phyloP scores from a whole-genome alignment of 2,797 vertebrate species.

The Micrastur ruficollis region DNA sequence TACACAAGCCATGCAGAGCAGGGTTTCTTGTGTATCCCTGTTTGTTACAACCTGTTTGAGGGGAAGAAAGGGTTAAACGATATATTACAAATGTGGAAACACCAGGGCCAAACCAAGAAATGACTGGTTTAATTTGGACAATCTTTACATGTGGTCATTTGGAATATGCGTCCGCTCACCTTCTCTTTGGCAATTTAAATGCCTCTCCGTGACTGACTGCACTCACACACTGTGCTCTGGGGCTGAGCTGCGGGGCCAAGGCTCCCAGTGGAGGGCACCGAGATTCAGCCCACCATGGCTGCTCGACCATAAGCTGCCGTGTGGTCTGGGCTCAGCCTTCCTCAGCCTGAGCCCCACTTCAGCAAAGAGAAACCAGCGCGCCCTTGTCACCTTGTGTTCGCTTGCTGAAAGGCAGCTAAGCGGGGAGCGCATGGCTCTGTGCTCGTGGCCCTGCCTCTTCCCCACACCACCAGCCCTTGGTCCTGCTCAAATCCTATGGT shows the following conservation, averaged over 20 bases:
- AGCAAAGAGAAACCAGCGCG: background rate
- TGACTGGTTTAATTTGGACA: background rate
- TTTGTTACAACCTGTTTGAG: constrained; percentile 92
- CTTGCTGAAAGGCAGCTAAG: background rate
- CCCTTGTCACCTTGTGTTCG: fast-evolving
- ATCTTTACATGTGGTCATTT: background rate
- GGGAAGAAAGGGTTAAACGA: background rate
- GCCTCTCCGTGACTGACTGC: fast-evolving
- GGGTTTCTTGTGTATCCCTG: constrained; percentile 97
- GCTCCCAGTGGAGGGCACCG: background rate
- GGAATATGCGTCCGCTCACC: fast-evolving
- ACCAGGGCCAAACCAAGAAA: background rate
- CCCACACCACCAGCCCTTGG: fast-evolving
- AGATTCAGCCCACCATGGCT: background rate
- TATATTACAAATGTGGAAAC: background rate
- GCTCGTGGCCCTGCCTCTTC: background rate
- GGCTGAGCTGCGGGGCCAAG: background rate
- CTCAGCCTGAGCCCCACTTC: background rate
- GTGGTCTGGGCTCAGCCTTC: background rate
- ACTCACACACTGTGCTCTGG: background rate
- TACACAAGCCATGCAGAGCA: constrained; percentile 99
- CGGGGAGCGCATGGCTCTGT: background rate
- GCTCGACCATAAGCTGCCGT: fast-evolving
- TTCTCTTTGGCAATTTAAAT: background rate
- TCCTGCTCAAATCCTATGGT: fast-evolving